Evolutionary conservation across 2,113 vertebrate species (phyloP).

Genomic region (Anhinga anhinga): DNA sequence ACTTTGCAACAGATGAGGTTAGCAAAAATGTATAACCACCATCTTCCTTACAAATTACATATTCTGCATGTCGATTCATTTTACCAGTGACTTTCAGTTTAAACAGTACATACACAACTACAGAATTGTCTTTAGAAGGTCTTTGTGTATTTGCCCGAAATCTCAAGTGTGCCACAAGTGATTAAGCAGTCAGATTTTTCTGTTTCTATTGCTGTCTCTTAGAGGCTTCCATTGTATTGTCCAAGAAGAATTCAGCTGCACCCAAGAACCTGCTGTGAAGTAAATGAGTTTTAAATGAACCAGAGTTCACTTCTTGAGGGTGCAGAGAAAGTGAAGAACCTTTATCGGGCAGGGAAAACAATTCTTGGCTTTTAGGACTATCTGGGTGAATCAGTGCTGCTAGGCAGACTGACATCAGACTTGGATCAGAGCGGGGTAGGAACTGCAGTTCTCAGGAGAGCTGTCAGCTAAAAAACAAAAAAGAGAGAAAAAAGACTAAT

Average conservation of each 20-base stretch:
- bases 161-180: not conserved
- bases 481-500: not conserved
- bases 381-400: not conserved
- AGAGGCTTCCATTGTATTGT: not conserved
- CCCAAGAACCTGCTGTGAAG: not conserved
- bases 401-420: conserved; percentile 12
- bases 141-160: conserved; percentile 7
- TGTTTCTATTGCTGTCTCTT: not conserved
- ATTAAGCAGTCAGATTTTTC: not conserved
- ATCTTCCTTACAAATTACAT: not conserved
- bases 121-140: conserved; percentile 1
- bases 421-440: not conserved
- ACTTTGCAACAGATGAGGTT: not conserved
- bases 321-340: not conserved
- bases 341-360: not conserved
- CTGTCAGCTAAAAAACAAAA: not conserved
- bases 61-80: not conserved
- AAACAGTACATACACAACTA: not conserved
- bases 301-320: not conserved
- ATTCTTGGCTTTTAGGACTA: not conserved
- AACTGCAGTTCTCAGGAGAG: not conserved
- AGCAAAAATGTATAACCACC: not conserved
- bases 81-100: not conserved
- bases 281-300: not conserved
- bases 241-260: not conserved